These are phyloP conservation scores for Bradypus variegatus DNA, from an alignment of 2,797 vertebrate genomes.

Conservation along the genomic window DNA sequence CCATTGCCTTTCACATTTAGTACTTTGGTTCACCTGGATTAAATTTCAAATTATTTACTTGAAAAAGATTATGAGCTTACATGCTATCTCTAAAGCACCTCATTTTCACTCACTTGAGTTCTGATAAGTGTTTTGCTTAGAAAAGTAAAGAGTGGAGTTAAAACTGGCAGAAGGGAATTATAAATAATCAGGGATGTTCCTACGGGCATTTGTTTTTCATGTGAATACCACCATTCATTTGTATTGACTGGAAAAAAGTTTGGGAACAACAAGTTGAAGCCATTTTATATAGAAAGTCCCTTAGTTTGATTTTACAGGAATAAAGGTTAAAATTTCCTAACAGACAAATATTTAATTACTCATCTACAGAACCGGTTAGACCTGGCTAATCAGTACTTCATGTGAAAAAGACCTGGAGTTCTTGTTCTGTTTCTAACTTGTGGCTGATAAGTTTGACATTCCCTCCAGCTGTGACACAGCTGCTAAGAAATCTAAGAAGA, in stretches of 20 bases:
- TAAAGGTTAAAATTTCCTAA: not conserved
- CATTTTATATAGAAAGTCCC: slow-evolving; percentile 5
- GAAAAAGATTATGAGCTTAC: not conserved
- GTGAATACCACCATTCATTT: not conserved
- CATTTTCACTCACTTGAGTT: not conserved
- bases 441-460: not conserved
- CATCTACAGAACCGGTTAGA: not conserved
- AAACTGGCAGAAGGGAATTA: not conserved
- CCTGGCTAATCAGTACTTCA: not conserved
- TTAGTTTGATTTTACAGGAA: slow-evolving; percentile 6
- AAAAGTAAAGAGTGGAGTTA: not conserved
- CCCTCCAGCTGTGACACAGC: not conserved
- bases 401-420: slow-evolving; percentile 6
- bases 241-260: not conserved
- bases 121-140: not conserved
- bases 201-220: not conserved
- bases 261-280: not conserved
- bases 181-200: not conserved
- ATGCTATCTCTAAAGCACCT: not conserved
- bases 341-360: not conserved
- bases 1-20: slow-evolving; percentile 12
- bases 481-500: slow-evolving; percentile 25
- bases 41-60: not conserved
- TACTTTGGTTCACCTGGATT: not conserved
- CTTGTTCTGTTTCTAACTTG: not conserved